phyloP scores from a whole-genome alignment of 1,140 invertebrate species.

The Drosophila malerkotliana region DNA sequence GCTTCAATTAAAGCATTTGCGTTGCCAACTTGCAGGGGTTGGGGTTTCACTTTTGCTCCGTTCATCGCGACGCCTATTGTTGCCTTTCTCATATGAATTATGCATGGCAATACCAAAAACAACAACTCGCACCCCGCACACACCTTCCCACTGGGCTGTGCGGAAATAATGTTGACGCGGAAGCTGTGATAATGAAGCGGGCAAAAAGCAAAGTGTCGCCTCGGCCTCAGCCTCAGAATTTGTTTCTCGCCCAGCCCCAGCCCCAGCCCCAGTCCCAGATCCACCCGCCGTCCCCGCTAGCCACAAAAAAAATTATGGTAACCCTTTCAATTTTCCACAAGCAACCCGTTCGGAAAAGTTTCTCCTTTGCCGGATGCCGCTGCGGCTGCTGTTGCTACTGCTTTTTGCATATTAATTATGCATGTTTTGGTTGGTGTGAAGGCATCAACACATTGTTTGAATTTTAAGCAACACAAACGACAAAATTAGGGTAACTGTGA shows the following conservation, averaged over 20 bases:
- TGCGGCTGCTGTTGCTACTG: constrained; percentile 39
- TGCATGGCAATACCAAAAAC: constrained; percentile 71
- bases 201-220: constrained; percentile 69
- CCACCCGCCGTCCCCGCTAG: not conserved
- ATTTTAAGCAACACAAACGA: constrained; percentile 72
- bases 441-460: constrained; percentile 83
- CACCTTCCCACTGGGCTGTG: constrained; percentile 16
- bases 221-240: constrained; percentile 17
- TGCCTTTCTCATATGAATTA: constrained; percentile 83
- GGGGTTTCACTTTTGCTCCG: constrained; percentile 69
- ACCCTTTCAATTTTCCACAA: constrained; percentile 76
- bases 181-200: constrained; percentile 83
- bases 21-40: constrained; percentile 47
- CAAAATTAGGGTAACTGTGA: constrained; percentile 50
- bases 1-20: constrained; percentile 81
- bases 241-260: not conserved
- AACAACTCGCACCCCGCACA: constrained; percentile 16
- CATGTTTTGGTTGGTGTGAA: constrained; percentile 83
- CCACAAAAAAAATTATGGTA: constrained; percentile 62
- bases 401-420: constrained; percentile 83
- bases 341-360: constrained; percentile 61
- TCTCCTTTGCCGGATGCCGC: constrained; percentile 30
- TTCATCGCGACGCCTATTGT: constrained; percentile 74
- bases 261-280: not conserved
- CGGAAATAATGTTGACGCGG: constrained; percentile 81